Percentiles rank a stretch among this genome's conserved stretches.
These are phyloP conservation scores for Miniopterus natalensis DNA, from an alignment of 2,113 vertebrate genomes.

Conservation along the genomic window DNA sequence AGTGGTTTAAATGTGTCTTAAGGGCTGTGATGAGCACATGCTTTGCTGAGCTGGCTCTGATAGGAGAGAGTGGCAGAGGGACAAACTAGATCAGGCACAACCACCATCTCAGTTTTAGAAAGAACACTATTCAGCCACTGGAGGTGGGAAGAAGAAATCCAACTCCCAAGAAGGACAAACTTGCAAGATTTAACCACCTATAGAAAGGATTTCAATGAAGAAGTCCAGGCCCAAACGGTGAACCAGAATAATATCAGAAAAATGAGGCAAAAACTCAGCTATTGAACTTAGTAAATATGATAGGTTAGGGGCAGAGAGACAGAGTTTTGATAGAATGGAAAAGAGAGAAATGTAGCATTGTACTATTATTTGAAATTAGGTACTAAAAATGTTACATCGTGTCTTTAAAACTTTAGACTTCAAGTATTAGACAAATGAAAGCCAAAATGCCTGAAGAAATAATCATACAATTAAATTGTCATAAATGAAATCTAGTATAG, in stretches of 20 bases:
- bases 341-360: not conserved
- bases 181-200: not conserved
- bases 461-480: slow-evolving; percentile 45
- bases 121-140: not conserved
- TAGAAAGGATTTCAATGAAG: not conserved
- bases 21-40: not conserved
- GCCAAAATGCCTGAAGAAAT: not conserved
- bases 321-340: not conserved
- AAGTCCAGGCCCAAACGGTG: not conserved
- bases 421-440: slow-evolving; percentile 56
- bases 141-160: not conserved
- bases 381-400: not conserved
- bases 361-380: not conserved
- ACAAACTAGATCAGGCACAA: not conserved
- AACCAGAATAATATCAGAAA: not conserved
- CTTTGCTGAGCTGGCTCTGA: not conserved
- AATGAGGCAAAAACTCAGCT: not conserved
- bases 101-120: not conserved
- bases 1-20: not conserved
- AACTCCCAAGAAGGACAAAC: not conserved
- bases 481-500: slow-evolving; percentile 35
- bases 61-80: not conserved
- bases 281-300: not conserved
- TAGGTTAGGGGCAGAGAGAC: not conserved
- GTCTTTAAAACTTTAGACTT: slow-evolving; percentile 39